Base-by-base conservation (phyloP, 2,113 vertebrate species). In the Cygnus buccinator region DNA sequence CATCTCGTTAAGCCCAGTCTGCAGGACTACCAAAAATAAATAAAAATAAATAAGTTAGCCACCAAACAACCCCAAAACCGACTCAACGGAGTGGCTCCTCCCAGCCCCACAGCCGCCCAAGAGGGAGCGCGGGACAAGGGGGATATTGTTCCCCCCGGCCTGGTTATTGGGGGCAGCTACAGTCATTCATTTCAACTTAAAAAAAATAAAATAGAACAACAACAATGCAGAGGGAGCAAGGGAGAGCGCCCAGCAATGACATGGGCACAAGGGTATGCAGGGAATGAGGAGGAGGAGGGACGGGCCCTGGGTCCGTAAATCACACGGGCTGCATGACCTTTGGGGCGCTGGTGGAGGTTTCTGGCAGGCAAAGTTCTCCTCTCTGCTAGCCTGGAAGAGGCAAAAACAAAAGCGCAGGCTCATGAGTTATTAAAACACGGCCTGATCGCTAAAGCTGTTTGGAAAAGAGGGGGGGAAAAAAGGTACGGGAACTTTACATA, bases 241-340 rank as follows among this genome's bases (percentile, higher is more conserved):
- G 44, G 76, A 71, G 75, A 89, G 73, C 13, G 61, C 26, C 89
- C 59, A 19, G n/a, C 19, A 29, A 59, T 92, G 96, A 96, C 88
- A 66, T 35, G 92, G 90, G 75, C 77, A 90, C 84, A 94, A 93
- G 96, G 82, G 65, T 91, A 97, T 89, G 97, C 82, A 87, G 91
- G 90, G 97, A 97, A 97, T 95, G 97, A 98, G 95, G 87, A 90
- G 87, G 92, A 93, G 93, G 92, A 93, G 77, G 48, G 78, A 73
- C 89, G 89, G 41, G 12, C 76, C 90, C 92, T 35, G 57, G 92
- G 95, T 94, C 93, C 94, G 63, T 85, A 96, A 90, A 95, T 95
- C 96, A 92, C 85, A 74, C 13, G 2, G 9, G 77, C 48, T 94
- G 84, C 4, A 16, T 72, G 95, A 96, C 96, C 93, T 97, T 97